A percentile compares a stretch with the other conserved stretches of the same genome.
phyloP scores from a whole-genome alignment of 35 echinoderm and acorn worm genomes.

The Strongylocentrotus purpuratus region DNA sequence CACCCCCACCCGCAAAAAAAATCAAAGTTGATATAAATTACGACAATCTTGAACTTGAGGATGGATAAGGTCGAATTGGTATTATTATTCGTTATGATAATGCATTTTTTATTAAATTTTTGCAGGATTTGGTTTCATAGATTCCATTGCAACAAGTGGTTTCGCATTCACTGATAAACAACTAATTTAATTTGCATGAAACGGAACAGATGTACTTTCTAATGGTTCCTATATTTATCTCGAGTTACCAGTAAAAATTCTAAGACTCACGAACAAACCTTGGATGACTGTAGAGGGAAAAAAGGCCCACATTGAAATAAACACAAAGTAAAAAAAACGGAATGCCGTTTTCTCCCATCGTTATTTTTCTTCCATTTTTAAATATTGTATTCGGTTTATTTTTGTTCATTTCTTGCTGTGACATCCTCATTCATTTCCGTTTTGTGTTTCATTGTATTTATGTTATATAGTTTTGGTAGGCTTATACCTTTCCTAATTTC shows the following conservation, averaged over 20 bases:
- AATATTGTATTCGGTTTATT: too few species aligned
- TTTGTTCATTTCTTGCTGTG: too few species aligned
- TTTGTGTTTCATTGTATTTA: too few species aligned
- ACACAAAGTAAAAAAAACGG: too few species aligned
- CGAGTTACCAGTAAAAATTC: background rate
- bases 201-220: background rate
- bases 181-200: background rate
- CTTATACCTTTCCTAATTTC: too few species aligned
- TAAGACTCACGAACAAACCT: too few species aligned
- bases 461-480: too few species aligned
- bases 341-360: too few species aligned
- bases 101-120: background rate
- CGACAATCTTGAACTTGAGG: background rate
- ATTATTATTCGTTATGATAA: background rate
- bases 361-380: too few species aligned
- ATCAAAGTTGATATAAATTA: background rate
- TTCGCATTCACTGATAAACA: conserved; percentile 2
- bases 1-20: background rate
- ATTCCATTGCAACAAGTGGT: background rate
- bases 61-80: background rate
- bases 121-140: background rate
- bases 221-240: background rate
- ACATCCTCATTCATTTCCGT: too few species aligned
- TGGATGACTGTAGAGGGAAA: too few species aligned
- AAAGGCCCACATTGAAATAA: too few species aligned